Percentiles rank a stretch among this genome's conserved stretches.
phyloP scores from a whole-genome alignment of 2,113 vertebrate species.

The Fukomys damarensis region DNA sequence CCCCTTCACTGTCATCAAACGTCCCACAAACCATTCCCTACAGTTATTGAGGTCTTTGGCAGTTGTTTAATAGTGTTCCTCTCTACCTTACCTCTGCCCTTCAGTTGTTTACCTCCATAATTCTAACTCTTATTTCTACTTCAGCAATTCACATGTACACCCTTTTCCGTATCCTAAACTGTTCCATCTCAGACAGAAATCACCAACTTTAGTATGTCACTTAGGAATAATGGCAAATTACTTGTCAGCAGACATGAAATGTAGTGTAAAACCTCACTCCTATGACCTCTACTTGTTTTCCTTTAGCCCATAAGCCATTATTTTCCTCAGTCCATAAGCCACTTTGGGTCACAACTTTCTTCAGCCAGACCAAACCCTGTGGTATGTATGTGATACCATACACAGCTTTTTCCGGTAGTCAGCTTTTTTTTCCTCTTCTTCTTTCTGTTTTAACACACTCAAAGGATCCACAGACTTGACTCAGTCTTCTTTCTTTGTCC shows the following conservation, averaged over 20 bases:
- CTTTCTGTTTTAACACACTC: neutral
- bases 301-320: neutral
- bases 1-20: neutral
- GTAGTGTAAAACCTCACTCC: neutral
- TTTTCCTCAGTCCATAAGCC: neutral
- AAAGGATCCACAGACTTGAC: neutral
- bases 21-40: neutral
- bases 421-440: neutral
- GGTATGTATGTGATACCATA: neutral
- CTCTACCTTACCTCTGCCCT: neutral
- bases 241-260: neutral
- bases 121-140: slow-evolving; percentile 37
- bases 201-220: neutral
- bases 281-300: neutral
- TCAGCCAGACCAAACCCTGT: neutral
- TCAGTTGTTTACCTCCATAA: neutral
- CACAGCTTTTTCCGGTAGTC: neutral
- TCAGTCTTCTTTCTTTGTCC: neutral
- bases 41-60: neutral
- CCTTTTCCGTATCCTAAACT: neutral
- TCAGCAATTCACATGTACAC: neutral
- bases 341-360: neutral
- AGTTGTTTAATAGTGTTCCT: neutral
- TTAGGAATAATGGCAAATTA: slow-evolving; percentile 13
- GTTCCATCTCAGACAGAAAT: slow-evolving; percentile 16